Conservation (phyloP, 2,113 vertebrate species). For the Dipodomys stephensi region DNA sequence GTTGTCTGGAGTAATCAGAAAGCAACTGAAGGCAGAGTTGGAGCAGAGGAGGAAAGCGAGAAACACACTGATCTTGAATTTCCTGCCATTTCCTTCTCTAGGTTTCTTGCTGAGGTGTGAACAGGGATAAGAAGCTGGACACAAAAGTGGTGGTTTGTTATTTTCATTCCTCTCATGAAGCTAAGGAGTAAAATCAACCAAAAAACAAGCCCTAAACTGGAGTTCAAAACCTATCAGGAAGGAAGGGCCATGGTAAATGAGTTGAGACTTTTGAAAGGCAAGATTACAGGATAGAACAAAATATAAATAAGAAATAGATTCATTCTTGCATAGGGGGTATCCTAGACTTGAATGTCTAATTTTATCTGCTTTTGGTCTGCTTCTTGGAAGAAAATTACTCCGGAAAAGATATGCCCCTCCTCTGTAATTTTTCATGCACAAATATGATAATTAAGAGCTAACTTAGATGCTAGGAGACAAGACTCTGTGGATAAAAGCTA, state of each 20-base stretch:
- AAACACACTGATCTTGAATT: neutral
- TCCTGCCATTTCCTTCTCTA: neutral
- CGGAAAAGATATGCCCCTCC: neutral
- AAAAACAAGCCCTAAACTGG: neutral
- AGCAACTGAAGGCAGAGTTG: neutral
- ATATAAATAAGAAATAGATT: neutral
- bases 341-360: neutral
- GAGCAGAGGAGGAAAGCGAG: neutral
- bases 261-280: neutral
- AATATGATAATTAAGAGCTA: slow-evolving; percentile 22
- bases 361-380: slow-evolving; percentile 7
- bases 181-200: neutral
- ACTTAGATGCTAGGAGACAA: neutral
- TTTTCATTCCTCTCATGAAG: neutral
- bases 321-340: neutral
- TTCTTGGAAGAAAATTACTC: slow-evolving; percentile 29
- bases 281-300: neutral
- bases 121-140: neutral
- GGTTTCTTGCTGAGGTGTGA: slow-evolving; percentile 15
- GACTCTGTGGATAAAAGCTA: neutral
- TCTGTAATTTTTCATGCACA: slow-evolving; percentile 22
- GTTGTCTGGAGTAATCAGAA: neutral
- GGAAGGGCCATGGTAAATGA: neutral
- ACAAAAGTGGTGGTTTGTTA: neutral
- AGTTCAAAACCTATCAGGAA: neutral